A percentile compares a stretch with the other conserved stretches of the same genome.
Evolutionary conservation across 2,113 vertebrate genomes (phyloP).

Genomic region (Pterocles gutturalis): DNA sequence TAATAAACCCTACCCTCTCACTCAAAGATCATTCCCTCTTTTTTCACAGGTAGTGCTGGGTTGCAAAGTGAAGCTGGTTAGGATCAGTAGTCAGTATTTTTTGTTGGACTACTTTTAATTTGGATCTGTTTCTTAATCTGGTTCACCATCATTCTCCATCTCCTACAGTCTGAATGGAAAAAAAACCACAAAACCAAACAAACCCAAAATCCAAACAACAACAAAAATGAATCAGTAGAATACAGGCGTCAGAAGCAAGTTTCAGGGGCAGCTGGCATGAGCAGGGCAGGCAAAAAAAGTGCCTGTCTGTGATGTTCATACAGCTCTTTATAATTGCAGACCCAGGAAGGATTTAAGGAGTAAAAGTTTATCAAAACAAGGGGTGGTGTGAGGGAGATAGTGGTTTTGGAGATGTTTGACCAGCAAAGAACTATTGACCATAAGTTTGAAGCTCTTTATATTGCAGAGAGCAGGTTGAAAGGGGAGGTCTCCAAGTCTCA

Average conservation of each 20-base stretch:
- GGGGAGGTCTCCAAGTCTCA: rapidly evolving
- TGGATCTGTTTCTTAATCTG: not conserved
- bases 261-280: not conserved
- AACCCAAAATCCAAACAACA: not conserved
- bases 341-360: not conserved
- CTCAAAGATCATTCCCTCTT: not conserved
- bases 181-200: not conserved
- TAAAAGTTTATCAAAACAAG: not conserved
- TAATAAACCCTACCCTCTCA: not conserved
- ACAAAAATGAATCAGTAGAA: not conserved
- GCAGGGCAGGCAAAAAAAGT: not conserved
- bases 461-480: not conserved
- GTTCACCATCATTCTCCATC: not conserved
- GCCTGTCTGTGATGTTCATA: not conserved
- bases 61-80: not conserved
- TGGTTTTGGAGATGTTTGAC: not conserved
- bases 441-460: not conserved
- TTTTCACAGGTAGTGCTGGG: not conserved
- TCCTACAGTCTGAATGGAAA: not conserved
- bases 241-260: not conserved
- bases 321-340: not conserved
- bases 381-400: no score
- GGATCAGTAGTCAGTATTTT: not conserved
- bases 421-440: not conserved
- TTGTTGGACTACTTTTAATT: not conserved